Conservation (phyloP, 2,113 vertebrate species). For the Dicaeum eximium region DNA sequence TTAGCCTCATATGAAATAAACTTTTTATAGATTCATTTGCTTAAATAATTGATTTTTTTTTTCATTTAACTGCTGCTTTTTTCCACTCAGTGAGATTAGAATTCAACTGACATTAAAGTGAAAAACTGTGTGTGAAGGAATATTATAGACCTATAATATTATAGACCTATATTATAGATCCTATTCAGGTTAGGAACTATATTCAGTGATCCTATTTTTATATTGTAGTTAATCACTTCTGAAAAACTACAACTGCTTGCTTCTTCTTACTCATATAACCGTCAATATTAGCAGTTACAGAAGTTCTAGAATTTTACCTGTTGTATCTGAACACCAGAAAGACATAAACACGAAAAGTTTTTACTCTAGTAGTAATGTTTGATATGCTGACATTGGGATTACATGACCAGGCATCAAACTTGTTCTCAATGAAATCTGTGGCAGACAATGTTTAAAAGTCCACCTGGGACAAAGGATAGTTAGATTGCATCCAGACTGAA, state of each 20-base stretch:
- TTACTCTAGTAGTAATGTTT: neutral
- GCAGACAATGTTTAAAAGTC: neutral
- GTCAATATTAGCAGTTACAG: neutral
- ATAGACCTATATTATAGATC: no score
- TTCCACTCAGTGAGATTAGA: neutral
- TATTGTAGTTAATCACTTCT: neutral
- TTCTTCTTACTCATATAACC: neutral
- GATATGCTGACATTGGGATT: neutral
- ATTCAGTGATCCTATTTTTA: neutral
- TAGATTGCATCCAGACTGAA: neutral
- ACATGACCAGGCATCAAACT: neutral
- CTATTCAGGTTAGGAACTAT: neutral
- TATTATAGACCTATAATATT: no score
- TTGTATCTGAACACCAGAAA: neutral
- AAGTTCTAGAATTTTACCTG: neutral
- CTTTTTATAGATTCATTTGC: neutral
- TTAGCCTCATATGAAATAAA: neutral
- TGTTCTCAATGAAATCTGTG: neutral
- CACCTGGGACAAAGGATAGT: neutral
- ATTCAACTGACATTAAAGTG: neutral
- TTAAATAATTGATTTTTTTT: neutral
- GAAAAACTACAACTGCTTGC: neutral
- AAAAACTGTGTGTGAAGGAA: neutral
- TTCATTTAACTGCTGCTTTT: neutral
- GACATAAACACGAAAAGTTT: neutral